Conservation (phyloP, 2,888 invertebrate species). For the Dryobota labecula region DNA sequence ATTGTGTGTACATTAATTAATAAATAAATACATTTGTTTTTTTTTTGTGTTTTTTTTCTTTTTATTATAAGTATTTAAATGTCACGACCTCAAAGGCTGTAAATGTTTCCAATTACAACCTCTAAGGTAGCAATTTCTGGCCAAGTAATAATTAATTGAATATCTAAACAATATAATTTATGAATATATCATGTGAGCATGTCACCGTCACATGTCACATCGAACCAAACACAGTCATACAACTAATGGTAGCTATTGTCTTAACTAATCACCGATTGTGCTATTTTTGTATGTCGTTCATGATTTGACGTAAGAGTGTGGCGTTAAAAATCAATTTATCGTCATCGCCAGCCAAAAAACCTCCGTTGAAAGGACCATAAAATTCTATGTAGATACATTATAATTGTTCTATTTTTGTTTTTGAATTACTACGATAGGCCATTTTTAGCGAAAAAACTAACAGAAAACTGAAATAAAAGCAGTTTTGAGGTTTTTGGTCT, state of each 20-base stretch:
- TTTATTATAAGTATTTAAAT: background rate
- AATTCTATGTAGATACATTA: background rate
- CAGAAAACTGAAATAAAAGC: no score
- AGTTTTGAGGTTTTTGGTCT: no score
- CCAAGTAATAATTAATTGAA: background rate
- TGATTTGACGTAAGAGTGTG: background rate
- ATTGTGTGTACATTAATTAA: no score
- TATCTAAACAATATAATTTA: background rate
- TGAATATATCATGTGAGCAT: background rate
- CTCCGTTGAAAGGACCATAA: background rate
- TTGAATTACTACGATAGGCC: background rate
- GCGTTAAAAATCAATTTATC: background rate
- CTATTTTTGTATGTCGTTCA: slow-evolving; percentile 21
- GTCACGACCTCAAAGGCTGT: background rate
- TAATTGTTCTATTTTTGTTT: background rate
- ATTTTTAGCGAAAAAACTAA: no score
- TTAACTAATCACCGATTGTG: slow-evolving; percentile 49
- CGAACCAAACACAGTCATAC: background rate
- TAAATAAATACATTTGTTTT: background rate
- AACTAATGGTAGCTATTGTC: slow-evolving; percentile 25
- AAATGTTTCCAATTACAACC: background rate
- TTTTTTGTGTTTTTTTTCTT: background rate
- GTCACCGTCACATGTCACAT: background rate
- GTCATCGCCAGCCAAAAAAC: background rate
- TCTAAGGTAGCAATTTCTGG: background rate